phyloP scores from a whole-genome alignment of 2,797 vertebrate species.

The Spinus pinus region DNA sequence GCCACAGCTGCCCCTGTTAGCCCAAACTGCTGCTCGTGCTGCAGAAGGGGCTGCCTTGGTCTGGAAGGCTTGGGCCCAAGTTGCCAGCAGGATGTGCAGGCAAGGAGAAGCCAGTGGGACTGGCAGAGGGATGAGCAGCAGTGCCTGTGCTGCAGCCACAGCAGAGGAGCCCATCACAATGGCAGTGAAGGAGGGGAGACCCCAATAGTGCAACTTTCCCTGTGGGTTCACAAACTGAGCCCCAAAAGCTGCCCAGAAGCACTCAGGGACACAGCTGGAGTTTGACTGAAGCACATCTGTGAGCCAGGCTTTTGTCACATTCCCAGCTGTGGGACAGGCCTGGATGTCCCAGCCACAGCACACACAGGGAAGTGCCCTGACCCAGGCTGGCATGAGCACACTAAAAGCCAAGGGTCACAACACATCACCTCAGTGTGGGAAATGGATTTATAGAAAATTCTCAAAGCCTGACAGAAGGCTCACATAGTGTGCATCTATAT shows the following conservation, averaged over 20 bases:
- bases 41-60: neutral
- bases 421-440: neutral
- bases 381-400: neutral
- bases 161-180: neutral
- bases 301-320: neutral
- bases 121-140: neutral
- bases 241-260: neutral
- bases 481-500: neutral
- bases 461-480: neutral
- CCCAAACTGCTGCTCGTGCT: neutral
- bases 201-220: accelerated
- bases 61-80: neutral
- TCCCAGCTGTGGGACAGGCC: neutral
- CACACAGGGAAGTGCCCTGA: neutral
- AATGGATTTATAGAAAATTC: neutral
- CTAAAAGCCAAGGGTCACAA: neutral
- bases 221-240: neutral
- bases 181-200: neutral
- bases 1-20: neutral
- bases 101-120: neutral
- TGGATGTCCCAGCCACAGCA: neutral
- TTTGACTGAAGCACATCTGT: neutral
- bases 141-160: neutral
- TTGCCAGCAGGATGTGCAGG: neutral
- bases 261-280: neutral